A percentile compares a stretch with the other conserved stretches of the same genome.
Evolutionary conservation across 1,140 invertebrate species (phyloP).

Genomic region (Camponotus floridanus): DNA sequence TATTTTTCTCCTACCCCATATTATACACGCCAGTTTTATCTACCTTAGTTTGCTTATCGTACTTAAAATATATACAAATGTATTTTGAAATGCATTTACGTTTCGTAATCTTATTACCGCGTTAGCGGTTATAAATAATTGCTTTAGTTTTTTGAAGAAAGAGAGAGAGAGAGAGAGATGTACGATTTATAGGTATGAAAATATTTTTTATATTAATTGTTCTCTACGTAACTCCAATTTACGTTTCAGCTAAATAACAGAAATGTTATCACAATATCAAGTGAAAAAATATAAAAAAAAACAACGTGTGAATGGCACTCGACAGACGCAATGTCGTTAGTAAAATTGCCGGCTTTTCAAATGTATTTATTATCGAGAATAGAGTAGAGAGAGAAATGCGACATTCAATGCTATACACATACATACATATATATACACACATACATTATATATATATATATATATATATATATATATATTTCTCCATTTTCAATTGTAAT

Average conservation of each 20-base stretch:
- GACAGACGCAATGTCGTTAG: conserved; percentile 51
- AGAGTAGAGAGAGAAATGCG: background rate
- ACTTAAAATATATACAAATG: too few relatives aligned
- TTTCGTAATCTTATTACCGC: background rate
- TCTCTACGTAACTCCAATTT: background rate
- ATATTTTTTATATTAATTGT: conserved; percentile 12
- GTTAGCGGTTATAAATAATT: background rate
- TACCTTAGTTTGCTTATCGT: background rate
- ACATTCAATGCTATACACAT: background rate
- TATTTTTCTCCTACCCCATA: conserved; percentile 7
- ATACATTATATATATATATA: background rate
- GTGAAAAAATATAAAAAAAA: conserved; percentile 32
- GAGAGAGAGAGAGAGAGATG: background rate
- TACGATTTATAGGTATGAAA: background rate
- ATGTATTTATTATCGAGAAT: conserved; percentile 64
- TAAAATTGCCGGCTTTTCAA: conserved; percentile 66
- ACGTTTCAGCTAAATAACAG: conserved; percentile 14
- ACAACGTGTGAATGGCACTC: conserved; percentile 20
- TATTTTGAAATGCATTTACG: background rate
- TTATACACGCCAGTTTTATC: background rate
- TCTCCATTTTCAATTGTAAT: conserved; percentile 60
- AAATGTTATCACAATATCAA: conserved; percentile 29
- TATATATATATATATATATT: conserved; percentile 49
- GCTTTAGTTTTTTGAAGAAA: background rate
- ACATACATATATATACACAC: too few relatives aligned